Percentiles rank a stretch among this genome's conserved stretches.
Conservation (phyloP, 2,797 vertebrate genomes). For the Diplodus sargus region DNA sequence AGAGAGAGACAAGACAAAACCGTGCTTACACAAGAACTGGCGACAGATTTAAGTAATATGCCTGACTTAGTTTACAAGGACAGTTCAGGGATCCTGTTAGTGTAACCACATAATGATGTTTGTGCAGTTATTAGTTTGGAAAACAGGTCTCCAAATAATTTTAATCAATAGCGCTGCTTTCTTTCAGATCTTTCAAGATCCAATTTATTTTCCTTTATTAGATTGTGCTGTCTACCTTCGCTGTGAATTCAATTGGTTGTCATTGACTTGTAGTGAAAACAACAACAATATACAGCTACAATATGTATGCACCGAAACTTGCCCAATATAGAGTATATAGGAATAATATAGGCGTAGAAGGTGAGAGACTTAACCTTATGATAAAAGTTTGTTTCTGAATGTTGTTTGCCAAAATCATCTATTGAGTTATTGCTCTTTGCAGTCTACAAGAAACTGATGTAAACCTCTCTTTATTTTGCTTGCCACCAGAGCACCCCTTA, state of each 20-base stretch:
- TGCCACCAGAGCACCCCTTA: too few species aligned
- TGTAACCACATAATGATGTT: background rate
- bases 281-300: background rate
- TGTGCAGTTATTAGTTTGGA: background rate
- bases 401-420: background rate
- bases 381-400: background rate
- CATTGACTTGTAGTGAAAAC: background rate
- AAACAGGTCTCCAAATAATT: background rate
- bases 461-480: too few species aligned
- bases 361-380: too few species aligned
- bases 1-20: background rate
- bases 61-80: background rate
- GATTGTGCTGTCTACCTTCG: background rate
- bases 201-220: background rate
- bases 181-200: background rate
- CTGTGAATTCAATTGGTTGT: background rate
- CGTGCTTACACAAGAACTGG: background rate
- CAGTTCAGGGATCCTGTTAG: background rate
- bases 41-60: background rate
- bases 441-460: too few species aligned
- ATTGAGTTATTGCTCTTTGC: too few species aligned
- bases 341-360: too few species aligned
- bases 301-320: background rate
- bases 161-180: background rate
- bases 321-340: too few species aligned